Conservation (phyloP, 2,113 vertebrate genomes). For the Amblyopsis rosae region DNA sequence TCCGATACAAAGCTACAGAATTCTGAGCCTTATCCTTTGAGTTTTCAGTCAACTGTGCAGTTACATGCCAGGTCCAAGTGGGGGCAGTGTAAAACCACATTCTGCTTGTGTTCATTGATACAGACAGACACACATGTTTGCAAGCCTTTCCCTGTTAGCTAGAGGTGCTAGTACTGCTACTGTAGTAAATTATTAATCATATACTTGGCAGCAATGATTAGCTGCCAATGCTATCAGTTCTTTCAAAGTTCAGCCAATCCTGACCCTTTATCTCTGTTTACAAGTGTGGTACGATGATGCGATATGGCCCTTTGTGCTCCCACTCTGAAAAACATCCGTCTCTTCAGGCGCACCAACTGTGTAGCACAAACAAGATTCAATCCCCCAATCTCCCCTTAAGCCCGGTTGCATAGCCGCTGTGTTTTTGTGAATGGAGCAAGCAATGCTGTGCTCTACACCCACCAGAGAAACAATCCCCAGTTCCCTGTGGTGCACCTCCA, state of each 20-base stretch:
- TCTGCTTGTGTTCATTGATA: neutral
- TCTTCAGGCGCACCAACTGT: neutral
- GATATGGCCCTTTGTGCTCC: too few species aligned
- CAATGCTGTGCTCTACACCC: neutral
- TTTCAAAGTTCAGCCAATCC: neutral
- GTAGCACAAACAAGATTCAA: too few species aligned
- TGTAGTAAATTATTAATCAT: neutral
- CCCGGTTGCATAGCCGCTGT: constrained; percentile 35
- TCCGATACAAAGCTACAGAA: too few species aligned
- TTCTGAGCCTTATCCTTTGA: too few species aligned
- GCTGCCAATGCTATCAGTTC: too few species aligned
- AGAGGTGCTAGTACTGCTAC: neutral
- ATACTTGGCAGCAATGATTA: neutral
- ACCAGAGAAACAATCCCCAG: neutral
- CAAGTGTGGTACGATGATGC: neutral
- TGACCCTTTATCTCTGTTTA: neutral
- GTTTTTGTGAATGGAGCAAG: constrained; percentile 1
- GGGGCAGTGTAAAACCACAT: constrained; percentile 56
- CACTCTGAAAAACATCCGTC: neutral
- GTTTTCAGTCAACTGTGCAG: constrained; percentile 3
- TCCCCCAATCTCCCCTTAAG: neutral
- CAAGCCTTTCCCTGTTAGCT: neutral
- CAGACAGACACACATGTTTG: neutral
- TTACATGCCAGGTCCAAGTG: constrained; percentile 43
- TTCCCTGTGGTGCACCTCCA: neutral